Conservation (phyloP, 2,113 vertebrate genomes). For the Ariopsis seemanni region DNA sequence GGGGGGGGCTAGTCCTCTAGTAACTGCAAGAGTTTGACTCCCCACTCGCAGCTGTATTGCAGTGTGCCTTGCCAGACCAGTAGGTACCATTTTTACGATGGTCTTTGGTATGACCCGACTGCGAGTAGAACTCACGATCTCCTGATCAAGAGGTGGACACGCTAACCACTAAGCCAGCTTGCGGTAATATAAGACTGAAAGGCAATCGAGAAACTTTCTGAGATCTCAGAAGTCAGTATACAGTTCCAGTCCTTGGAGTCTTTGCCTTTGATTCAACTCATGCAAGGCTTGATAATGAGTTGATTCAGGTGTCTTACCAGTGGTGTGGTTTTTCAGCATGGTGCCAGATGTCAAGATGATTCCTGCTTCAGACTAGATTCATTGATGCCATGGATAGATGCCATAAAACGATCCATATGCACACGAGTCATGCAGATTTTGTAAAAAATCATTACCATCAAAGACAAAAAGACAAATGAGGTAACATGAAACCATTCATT, state of each 20-base stretch:
- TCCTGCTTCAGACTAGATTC: background rate
- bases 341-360: background rate
- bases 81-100: too few species aligned
- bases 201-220: background rate
- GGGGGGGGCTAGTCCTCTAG: too few species aligned
- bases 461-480: background rate
- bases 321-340: background rate
- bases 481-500: background rate
- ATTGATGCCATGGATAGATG: too few species aligned
- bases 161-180: too few species aligned
- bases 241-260: background rate
- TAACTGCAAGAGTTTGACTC: too few species aligned
- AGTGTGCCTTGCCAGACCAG: too few species aligned
- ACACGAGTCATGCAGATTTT: background rate
- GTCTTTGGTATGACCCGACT: too few species aligned
- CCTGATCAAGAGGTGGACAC: too few species aligned
- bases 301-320: background rate
- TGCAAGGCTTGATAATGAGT: background rate
- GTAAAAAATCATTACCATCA: background rate
- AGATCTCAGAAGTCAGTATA: background rate
- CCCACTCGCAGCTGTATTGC: too few species aligned
- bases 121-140: too few species aligned
- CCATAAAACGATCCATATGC: background rate
- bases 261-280: slow-evolving; percentile 6
- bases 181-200: background rate